Conservation (phyloP, 2,888 invertebrate genomes). For the Rhorus exstirpatorius region DNA sequence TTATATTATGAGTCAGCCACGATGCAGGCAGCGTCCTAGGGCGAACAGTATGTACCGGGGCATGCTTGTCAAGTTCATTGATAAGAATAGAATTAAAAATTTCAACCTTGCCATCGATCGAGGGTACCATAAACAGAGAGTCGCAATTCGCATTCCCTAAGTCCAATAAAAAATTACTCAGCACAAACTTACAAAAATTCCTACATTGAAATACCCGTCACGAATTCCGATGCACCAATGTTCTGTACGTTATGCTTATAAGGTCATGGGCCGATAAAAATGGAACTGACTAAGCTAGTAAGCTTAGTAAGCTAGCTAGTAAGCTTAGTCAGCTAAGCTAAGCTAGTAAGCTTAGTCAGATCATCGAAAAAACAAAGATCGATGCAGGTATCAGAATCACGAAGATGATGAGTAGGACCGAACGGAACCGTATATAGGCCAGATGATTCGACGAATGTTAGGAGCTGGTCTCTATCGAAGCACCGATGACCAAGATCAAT, state of each 20-base stretch:
- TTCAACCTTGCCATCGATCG: background rate
- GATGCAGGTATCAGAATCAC: no score
- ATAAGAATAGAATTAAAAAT: background rate
- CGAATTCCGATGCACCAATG: background rate
- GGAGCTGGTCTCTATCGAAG: no score
- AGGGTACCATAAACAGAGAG: background rate
- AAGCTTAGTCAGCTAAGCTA: constrained; percentile 53
- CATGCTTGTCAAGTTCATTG: background rate
- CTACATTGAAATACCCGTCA: background rate
- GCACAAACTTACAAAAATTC: background rate
- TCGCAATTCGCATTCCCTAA: background rate
- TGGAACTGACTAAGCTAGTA: no score
- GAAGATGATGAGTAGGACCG: no score
- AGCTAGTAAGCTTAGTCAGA: background rate
- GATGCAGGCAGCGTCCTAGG: background rate
- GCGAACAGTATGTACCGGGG: background rate
- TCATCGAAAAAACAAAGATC: no score
- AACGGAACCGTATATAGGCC: no score
- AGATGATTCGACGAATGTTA: no score
- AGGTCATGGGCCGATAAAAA: background rate
- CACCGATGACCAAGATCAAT: no score
- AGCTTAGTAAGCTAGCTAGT: no score
- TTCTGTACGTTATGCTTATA: background rate
- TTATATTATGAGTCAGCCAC: background rate
- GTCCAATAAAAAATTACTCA: background rate